Base-by-base conservation (phyloP, 2,888 invertebrate genomes). In the Prenolepis imparis region DNA sequence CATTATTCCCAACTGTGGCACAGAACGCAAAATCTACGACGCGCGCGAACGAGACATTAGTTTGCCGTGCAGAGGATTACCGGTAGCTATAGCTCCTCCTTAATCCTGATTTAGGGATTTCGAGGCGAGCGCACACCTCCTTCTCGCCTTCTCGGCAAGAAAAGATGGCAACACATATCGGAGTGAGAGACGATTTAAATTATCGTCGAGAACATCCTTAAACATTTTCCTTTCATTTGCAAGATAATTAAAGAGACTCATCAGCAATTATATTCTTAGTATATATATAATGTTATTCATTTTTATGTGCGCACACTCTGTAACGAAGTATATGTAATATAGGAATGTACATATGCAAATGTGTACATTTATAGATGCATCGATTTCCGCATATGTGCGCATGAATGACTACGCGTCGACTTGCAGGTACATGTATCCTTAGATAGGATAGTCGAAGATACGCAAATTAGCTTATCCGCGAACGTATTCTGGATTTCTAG, bases 31-130 rank as follows among this genome's bases (percentile, higher is more conserved):
- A 83, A 89, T 85, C 80, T 85, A 86, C 83, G 80, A 86, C 70
- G 86, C 73, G 84, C 89, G 87, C 75, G 85, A 89, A 90, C 85
- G 86, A 84, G 87, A 89, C 91, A 90, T 92, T 92, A 92, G 89
- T 89, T 88, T 84, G 86, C 86, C 70, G 78, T 41, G 82, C 84
- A 80, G 90, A 91, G 93, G 92, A 92, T 93, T 92, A 92, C 86
- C 66, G 61, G 67, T 41, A 66, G 72, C 61, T 73, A 70, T 84
- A 78, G 80, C 86, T 84, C 72, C 70, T 82, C 67, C 87, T 88
- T 92, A 92, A 93, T 91, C 92, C 92, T 92, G 92, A 93, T 92
- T 92, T 93, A 93, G 91, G 85, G 88, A 90, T 90, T 87, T 86
- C 86, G 44, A n/a, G 28, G 57, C 57, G 74, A 36, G 32, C 80